A percentile compares a stretch with the other conserved stretches of the same genome.
phyloP scores from a whole-genome alignment of 1,140 invertebrate genomes.

The Thaumatotibia leucotreta region DNA sequence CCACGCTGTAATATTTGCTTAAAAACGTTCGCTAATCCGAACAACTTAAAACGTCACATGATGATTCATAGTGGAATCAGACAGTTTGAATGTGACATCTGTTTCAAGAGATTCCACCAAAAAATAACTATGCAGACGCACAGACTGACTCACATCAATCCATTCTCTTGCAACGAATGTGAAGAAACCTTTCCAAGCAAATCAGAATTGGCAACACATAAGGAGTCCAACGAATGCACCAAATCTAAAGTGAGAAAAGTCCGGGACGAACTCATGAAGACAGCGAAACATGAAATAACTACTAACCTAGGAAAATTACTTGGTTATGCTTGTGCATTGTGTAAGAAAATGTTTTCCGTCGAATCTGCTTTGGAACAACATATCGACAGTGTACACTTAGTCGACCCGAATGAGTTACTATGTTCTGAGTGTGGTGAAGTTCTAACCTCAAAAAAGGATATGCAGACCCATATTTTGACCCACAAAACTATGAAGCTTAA shows the following conservation, averaged over 20 bases:
- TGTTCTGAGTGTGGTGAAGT: conserved; percentile 54
- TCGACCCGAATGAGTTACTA: conserved; percentile 41
- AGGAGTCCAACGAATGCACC: conserved; percentile 49
- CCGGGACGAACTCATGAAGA: conserved; percentile 61
- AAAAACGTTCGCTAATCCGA: conserved; percentile 78
- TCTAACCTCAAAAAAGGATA: conserved; percentile 42
- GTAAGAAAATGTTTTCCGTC: conserved; percentile 71
- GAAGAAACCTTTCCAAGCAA: conserved; percentile 55
- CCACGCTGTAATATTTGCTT: conserved; percentile 76
- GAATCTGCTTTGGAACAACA: conserved; percentile 66
- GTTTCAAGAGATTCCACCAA: conserved; percentile 66
- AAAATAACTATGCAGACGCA: conserved; percentile 75
- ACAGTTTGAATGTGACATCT: conserved; percentile 76
- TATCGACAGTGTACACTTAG: conserved; percentile 62
- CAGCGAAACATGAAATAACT: conserved; percentile 53
- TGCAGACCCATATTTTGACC: conserved; percentile 39
- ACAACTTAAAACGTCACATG: conserved; percentile 79
- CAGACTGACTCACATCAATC: conserved; percentile 59
- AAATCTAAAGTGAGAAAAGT: conserved; percentile 47
- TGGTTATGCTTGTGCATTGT: conserved; percentile 72
- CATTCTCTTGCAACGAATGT: conserved; percentile 57
- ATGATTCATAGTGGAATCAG: conserved; percentile 77
- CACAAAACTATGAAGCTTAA: conserved; percentile 49
- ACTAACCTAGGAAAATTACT: conserved; percentile 56
- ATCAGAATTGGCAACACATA: conserved; percentile 40